A percentile compares a stretch with the other conserved stretches of the same genome.
phyloP scores from a whole-genome alignment of 2,888 invertebrate genomes.

The Hemaris fuciformis region DNA sequence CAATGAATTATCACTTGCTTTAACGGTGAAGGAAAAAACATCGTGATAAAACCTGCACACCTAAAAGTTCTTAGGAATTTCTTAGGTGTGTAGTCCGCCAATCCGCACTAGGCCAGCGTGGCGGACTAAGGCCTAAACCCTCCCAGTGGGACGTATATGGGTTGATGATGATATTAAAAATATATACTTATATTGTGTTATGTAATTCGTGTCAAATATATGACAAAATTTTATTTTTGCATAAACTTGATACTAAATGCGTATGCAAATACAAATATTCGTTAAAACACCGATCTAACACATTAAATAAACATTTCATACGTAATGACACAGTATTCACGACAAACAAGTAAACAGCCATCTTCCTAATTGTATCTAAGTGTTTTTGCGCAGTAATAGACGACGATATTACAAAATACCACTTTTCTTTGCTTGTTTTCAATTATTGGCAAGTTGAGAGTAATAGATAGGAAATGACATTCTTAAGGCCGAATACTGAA shows the following conservation, averaged over 20 bases:
- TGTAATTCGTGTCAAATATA: too few species aligned
- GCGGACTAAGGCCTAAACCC: too few species aligned
- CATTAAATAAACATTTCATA: background rate
- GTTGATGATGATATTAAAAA: too few species aligned
- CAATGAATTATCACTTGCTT: too few species aligned
- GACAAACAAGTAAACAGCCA: background rate
- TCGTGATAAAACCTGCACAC: too few species aligned
- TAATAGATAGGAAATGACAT: background rate
- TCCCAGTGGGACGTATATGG: too few species aligned
- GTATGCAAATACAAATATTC: background rate
- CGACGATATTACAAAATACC: background rate
- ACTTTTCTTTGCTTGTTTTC: background rate
- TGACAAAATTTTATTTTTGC: background rate
- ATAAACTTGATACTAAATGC: background rate
- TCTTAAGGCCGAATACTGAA: background rate
- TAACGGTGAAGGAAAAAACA: too few species aligned
- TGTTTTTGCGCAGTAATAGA: background rate
- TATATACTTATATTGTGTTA: too few species aligned
- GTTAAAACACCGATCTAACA: background rate
- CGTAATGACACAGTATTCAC: background rate
- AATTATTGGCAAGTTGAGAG: background rate
- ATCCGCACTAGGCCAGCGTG: too few species aligned
- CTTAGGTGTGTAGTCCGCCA: too few species aligned
- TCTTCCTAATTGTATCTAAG: background rate
- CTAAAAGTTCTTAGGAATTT: too few species aligned